Conservation (phyloP, 2,113 vertebrate species). For the Nymphicus hollandicus region DNA sequence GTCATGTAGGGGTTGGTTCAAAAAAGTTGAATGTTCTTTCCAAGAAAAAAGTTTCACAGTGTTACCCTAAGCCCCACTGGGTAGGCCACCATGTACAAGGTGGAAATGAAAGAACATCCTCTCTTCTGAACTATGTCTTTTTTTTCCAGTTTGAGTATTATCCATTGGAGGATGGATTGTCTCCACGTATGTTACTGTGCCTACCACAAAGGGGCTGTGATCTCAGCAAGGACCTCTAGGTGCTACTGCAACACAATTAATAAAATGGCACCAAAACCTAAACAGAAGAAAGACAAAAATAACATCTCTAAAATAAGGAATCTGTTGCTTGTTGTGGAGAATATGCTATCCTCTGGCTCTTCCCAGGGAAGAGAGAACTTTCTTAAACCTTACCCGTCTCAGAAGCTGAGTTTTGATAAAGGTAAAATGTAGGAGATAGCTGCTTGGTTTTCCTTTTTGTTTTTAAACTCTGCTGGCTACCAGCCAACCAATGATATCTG, state of each 20-base stretch:
- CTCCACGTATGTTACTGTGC: not conserved
- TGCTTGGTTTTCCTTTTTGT: not conserved
- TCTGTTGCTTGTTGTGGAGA: not conserved
- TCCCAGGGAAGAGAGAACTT: not conserved
- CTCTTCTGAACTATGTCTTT: not conserved
- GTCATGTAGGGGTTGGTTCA: not conserved
- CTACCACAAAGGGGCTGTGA: not conserved
- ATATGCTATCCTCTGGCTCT: not conserved
- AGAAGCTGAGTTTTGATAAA: not conserved
- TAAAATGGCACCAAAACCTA: not conserved
- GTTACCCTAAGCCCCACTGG: not conserved
- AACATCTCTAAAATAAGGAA: not conserved
- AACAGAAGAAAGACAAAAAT: not conserved
- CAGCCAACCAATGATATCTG: not conserved
- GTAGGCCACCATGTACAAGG: not conserved
- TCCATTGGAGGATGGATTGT: not conserved
- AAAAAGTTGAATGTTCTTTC: not conserved
- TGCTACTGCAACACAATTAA: slow-evolving; percentile 38
- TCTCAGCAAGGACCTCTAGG: slow-evolving; percentile 34
- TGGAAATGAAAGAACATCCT: not conserved
- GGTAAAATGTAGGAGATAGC: not conserved
- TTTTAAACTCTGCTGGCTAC: not conserved
- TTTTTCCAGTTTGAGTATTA: not conserved
- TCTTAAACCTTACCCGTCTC: not conserved
- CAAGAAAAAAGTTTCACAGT: not conserved